A percentile compares a stretch with the other conserved stretches of the same genome.
phyloP scores from a whole-genome alignment of 2,888 invertebrate species.

The Chrysotoxum bicinctum region DNA sequence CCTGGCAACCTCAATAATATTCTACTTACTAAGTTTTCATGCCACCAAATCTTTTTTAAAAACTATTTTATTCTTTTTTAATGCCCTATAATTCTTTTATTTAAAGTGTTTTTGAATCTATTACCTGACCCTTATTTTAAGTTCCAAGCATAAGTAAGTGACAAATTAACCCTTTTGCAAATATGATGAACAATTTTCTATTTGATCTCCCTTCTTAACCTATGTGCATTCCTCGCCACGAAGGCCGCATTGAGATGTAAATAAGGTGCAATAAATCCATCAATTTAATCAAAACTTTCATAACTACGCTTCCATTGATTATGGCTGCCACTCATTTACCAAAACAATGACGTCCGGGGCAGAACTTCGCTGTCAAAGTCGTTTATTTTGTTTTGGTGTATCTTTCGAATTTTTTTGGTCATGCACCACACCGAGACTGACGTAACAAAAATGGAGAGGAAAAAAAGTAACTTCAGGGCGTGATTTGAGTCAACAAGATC shows the following conservation, averaged over 20 bases:
- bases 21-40: no score
- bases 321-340: conserved; percentile 55
- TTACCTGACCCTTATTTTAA: not conserved
- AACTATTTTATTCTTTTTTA: no score
- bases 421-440: conserved; percentile 57
- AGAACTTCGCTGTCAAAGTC: conserved; percentile 53
- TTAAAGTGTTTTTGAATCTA: not conserved
- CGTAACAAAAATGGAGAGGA: conserved; percentile 54
- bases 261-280: conserved; percentile 65
- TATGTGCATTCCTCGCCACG: conserved; percentile 1
- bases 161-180: conserved; percentile 1
- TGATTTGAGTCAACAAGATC: conserved; percentile 70
- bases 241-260: conserved; percentile 58
- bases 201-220: conserved; percentile 38
- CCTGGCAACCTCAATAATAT: no score
- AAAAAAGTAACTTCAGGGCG: conserved; percentile 55
- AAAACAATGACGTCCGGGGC: conserved; percentile 25
- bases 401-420: conserved; percentile 53
- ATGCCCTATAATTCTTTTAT: not conserved
- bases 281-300: conserved; percentile 53
- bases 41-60: no score
- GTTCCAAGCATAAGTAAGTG: not conserved
- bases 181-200: conserved; percentile 16
- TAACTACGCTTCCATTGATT: conserved; percentile 54
- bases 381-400: conserved; percentile 18